phyloP scores from a whole-genome alignment of 2,113 vertebrate genomes.

The Garra rufa region DNA sequence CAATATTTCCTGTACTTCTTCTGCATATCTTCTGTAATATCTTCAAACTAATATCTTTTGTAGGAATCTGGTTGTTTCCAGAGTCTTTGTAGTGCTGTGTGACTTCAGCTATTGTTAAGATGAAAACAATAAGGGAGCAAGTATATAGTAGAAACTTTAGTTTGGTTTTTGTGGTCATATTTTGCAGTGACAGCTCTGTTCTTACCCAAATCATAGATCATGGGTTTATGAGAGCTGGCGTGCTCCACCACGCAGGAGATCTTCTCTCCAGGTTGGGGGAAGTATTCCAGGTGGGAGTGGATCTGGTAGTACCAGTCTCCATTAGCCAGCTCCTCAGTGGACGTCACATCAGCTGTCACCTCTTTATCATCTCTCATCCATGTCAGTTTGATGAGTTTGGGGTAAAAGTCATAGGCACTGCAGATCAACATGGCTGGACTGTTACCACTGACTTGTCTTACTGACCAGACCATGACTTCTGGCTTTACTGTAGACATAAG shows the following conservation, averaged over 20 bases:
- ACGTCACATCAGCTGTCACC: conserved; percentile 37
- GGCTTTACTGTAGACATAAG: conserved; percentile 41
- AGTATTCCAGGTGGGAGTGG: conserved; percentile 57
- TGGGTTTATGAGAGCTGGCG: conserved; percentile 26
- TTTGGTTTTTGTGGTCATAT: neutral
- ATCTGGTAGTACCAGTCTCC: conserved; percentile 59
- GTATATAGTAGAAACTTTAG: neutral
- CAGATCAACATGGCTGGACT: conserved; percentile 39
- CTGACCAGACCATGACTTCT: conserved; percentile 1
- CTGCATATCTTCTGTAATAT: no score
- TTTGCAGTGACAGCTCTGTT: neutral
- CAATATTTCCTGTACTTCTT: no score
- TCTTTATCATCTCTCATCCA: conserved; percentile 51
- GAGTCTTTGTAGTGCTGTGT: no score
- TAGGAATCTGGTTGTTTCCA: no score
- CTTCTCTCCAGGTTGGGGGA: conserved; percentile 53
- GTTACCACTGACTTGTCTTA: neutral
- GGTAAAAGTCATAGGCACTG: conserved; percentile 57
- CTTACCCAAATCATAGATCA: conserved; percentile 47
- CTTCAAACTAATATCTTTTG: no score
- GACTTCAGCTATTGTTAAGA: neutral
- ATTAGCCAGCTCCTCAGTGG: conserved; percentile 54
- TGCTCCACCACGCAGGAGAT: conserved; percentile 58
- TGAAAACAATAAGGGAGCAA: neutral
- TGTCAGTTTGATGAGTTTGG: conserved; percentile 49